phyloP scores from a whole-genome alignment of 1,140 invertebrate genomes.

The Aphidius ervi region DNA sequence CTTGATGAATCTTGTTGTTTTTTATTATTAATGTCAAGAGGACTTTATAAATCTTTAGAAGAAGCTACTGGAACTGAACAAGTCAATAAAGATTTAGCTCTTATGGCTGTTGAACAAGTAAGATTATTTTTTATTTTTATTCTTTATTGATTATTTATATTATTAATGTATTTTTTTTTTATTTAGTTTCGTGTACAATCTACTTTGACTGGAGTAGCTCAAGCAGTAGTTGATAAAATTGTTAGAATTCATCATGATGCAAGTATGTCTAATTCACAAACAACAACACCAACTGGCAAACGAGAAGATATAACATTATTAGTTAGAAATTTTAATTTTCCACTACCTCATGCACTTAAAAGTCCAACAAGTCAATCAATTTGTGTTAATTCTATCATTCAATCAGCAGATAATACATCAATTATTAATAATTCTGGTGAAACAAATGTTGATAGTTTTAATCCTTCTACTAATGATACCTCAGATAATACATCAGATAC shows the following conservation, averaged over 20 bases:
- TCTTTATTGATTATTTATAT: slow-evolving; percentile 1
- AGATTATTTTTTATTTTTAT: slow-evolving; percentile 17
- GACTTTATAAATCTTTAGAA: slow-evolving; percentile 78
- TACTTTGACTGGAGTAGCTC: slow-evolving; percentile 77
- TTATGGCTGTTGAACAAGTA: slow-evolving; percentile 74
- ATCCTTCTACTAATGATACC: slow-evolving; percentile 41
- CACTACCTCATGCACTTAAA: slow-evolving; percentile 62
- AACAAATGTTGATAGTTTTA: slow-evolving; percentile 37
- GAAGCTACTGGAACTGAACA: slow-evolving; percentile 75
- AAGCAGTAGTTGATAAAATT: slow-evolving; percentile 82
- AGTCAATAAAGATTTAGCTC: slow-evolving; percentile 75
- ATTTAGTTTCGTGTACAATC: slow-evolving; percentile 74
- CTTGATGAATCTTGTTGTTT: slow-evolving; percentile 79
- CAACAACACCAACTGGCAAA: slow-evolving; percentile 51
- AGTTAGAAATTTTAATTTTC: slow-evolving; percentile 83
- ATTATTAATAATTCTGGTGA: slow-evolving; percentile 10
- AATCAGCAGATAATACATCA: slow-evolving; percentile 44
- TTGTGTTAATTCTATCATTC: slow-evolving; percentile 59
- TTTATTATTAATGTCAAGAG: slow-evolving; percentile 79
- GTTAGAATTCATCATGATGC: slow-evolving; percentile 79
- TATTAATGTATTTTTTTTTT: slow-evolving; percentile 15
- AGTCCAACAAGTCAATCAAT: slow-evolving; percentile 53
- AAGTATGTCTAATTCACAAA: slow-evolving; percentile 63
- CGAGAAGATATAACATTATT: slow-evolving; percentile 80
- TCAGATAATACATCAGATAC: slow-evolving; percentile 49